phyloP scores from a whole-genome alignment of 2,113 vertebrate genomes.

The Murina feae region DNA sequence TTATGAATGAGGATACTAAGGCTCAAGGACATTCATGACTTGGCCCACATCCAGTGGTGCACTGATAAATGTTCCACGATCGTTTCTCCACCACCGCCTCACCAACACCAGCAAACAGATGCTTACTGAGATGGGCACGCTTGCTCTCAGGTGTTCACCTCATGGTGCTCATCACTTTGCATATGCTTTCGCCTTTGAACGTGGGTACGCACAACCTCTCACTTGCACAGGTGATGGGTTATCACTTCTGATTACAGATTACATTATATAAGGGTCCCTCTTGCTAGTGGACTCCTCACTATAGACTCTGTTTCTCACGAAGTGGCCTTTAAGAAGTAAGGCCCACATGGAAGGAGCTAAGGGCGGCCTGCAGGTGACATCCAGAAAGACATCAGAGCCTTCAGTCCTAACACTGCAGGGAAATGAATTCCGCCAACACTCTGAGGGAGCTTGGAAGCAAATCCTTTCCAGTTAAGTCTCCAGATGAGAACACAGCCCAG shows the following conservation, averaged over 20 bases:
- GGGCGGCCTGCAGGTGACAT: neutral
- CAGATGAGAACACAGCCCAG: neutral
- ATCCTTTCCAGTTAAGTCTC: neutral
- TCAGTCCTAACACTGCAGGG: neutral
- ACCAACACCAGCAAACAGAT: neutral
- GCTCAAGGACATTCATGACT: neutral
- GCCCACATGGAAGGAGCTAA: neutral
- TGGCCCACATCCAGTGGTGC: neutral
- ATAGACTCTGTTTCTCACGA: neutral
- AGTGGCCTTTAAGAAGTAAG: neutral
- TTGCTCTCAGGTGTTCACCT: neutral
- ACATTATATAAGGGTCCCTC: neutral
- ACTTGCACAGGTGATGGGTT: neutral
- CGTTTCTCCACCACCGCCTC: neutral
- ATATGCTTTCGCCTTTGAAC: neutral
- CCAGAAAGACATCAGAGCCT: neutral
- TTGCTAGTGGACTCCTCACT: neutral
- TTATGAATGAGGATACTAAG: neutral
- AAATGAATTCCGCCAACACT: neutral
- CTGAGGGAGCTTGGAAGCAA: neutral
- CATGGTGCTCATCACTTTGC: neutral
- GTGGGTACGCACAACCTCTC: neutral
- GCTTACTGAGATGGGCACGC: neutral
- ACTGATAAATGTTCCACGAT: neutral
- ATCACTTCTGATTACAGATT: neutral